These are phyloP conservation scores for Pseudochirops corinnae DNA, from an alignment of 2,797 vertebrate species.

Conservation along the genomic window DNA sequence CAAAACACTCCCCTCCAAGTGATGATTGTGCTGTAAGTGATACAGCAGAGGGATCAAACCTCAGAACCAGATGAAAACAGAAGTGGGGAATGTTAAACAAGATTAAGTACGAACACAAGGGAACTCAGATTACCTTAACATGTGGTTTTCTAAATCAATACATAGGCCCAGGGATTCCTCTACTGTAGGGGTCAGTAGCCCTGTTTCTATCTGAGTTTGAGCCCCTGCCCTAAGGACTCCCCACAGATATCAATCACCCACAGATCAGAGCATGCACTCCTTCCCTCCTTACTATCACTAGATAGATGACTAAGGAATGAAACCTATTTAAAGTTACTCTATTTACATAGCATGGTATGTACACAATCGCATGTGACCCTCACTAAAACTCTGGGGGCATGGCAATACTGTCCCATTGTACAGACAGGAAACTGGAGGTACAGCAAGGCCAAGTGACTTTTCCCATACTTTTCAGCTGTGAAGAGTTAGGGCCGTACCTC, in stretches of 20 bases:
- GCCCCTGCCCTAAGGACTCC: neutral
- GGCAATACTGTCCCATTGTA: neutral
- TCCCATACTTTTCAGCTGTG: neutral
- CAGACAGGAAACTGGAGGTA: neutral
- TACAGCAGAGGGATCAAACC: neutral
- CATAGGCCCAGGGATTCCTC: neutral
- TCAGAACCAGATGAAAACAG: neutral
- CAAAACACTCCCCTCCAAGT: neutral
- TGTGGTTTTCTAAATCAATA: neutral
- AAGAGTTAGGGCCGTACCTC: neutral
- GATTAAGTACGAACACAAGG: neutral
- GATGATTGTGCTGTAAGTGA: neutral
- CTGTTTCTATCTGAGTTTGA: neutral
- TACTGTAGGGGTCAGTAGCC: neutral
- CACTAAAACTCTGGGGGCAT: neutral
- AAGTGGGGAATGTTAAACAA: neutral
- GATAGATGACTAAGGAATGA: slow-evolving; percentile 9
- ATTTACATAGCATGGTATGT: neutral
- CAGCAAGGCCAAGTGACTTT: neutral
- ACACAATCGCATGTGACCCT: neutral
- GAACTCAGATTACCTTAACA: neutral
- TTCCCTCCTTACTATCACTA: neutral
- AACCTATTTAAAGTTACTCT: neutral
- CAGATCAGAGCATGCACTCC: neutral
- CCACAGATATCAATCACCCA: neutral